Evolutionary conservation across 2,888 invertebrate species (phyloP), one percentile per base, ranked within the genome.

Genomic region (Alsophila aescularia): DNA sequence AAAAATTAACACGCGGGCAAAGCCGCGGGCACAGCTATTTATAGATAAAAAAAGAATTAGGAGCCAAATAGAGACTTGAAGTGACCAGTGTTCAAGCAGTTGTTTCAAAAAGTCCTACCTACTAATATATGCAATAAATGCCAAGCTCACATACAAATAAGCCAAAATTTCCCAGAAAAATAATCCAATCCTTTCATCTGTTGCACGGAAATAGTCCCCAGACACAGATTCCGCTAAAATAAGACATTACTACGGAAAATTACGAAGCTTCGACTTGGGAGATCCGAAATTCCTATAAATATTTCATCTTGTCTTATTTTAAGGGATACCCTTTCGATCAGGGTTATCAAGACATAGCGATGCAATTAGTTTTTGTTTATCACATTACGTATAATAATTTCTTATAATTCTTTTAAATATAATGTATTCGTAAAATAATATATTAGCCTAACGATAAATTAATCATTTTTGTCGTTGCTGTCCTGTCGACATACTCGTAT

Each of bases 301-400:
- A 40, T 57, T 45, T 58, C 51, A 50, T 24, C 42, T 51, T 45
- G 49, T 52, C 51, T 62, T 56, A 51, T 58, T 59, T 54, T 42
- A 52, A 45, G 57, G 58, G 44, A 57, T 59, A 59, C 53, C 56
- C 53, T 59, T 43, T 43, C 34, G 32, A 13, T 43, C 34, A 43
- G 34, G 21, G 43, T 18, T 43, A 21, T 2, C 43, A 34, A 8
- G n/a, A n/a, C n/a, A n/a, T n/a, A n/a, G n/a, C n/a, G n/a, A n/a
- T n/a, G n/a, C n/a, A n/a, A n/a, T n/a, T n/a, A n/a, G n/a, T n/a
- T n/a, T n/a, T n/a, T n/a, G n/a, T n/a, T n/a, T n/a, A n/a, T n/a
- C n/a, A n/a, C n/a, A n/a, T n/a, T n/a, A n/a, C n/a, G n/a, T n/a
- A n/a, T n/a, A n/a, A n/a, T n/a, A n/a, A n/a, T n/a, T n/a, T n/a